phyloP scores from a whole-genome alignment of 2,113 vertebrate species.

The Erythrocercus mccallii region DNA sequence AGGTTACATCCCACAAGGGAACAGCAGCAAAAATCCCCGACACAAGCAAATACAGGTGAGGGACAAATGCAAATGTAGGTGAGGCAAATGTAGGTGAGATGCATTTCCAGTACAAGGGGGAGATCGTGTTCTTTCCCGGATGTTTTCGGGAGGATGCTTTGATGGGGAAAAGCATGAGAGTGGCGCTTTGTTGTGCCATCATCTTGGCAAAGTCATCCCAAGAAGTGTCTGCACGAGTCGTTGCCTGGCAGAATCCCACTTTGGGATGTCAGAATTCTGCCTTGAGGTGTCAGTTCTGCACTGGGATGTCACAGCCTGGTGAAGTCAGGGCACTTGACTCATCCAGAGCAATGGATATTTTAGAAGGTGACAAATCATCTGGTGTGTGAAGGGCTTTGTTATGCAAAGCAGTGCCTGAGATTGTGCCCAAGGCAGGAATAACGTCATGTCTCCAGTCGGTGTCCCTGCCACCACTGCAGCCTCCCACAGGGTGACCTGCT shows the following conservation, averaged over 20 bases:
- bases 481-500: not conserved
- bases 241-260: not conserved
- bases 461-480: not conserved
- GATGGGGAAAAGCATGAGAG: fast-evolving
- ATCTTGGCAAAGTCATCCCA: not conserved
- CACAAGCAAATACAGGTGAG: not conserved
- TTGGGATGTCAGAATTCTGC: not conserved
- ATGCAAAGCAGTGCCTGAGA: not conserved
- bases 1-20: not conserved
- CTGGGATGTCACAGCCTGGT: not conserved
- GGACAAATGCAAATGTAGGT: not conserved
- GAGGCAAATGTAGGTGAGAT: not conserved
- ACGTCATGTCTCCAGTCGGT: not conserved
- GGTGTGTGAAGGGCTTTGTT: not conserved
- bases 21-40: not conserved
- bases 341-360: not conserved
- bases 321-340: not conserved
- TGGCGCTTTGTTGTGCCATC: not conserved
- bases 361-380: not conserved
- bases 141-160: not conserved
- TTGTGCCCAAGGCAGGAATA: not conserved
- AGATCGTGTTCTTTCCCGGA: not conserved
- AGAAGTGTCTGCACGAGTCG: not conserved
- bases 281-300: not conserved
- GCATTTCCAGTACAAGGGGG: not conserved